These are phyloP conservation scores for Hyperoplus immaculatus DNA, from an alignment of 2,797 vertebrate genomes.

Conservation along the genomic window DNA sequence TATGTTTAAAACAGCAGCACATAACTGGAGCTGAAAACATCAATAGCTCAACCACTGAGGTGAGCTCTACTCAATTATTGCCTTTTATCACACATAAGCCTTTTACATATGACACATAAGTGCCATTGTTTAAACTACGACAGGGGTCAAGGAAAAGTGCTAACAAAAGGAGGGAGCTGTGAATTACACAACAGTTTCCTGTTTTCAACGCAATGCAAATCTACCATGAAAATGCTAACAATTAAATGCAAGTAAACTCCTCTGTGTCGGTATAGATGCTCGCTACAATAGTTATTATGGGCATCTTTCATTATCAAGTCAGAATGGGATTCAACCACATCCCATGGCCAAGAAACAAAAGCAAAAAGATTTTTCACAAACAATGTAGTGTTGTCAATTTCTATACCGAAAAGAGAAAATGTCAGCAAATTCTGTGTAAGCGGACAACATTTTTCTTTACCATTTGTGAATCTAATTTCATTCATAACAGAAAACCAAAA, in stretches of 20 bases:
- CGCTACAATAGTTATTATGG: not conserved
- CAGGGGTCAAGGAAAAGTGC: not conserved
- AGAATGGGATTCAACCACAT: not conserved
- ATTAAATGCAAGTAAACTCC: not conserved
- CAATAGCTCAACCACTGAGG: not conserved
- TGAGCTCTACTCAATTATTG: not conserved
- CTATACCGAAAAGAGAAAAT: not conserved
- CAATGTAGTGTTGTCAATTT: not conserved
- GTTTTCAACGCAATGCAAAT: not conserved
- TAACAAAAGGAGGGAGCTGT: not conserved
- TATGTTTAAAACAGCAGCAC: not conserved
- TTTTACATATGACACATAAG: not conserved
- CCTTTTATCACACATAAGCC: not conserved
- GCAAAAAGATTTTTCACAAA: not conserved
- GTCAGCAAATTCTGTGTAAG: not conserved
- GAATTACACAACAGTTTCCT: not conserved
- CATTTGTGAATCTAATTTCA: not conserved
- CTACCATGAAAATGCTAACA: not conserved
- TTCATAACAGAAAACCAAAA: not conserved
- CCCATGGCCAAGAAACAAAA: not conserved
- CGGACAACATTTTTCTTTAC: not conserved
- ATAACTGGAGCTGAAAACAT: not conserved
- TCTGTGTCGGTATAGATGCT: not conserved
- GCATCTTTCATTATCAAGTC: not conserved
- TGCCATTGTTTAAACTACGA: not conserved